Evolutionary conservation across 2,113 vertebrate genomes (phyloP).

Genomic region (Labrus mixtus): DNA sequence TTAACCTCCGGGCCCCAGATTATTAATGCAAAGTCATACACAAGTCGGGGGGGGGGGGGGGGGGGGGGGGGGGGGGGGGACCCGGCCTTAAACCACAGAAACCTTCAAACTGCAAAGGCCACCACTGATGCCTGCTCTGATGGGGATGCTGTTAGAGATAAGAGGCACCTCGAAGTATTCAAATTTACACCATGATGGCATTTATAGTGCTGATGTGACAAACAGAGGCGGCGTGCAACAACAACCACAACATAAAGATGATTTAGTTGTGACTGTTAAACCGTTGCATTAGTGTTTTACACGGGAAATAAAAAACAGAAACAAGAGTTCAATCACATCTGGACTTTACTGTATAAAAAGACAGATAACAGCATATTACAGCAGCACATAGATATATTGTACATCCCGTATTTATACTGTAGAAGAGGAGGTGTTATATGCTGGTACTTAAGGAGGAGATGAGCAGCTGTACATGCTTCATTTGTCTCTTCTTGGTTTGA

Average conservation of each 20-base stretch:
- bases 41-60: neutral
- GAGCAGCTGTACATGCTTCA: slow-evolving; percentile 42
- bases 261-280: slow-evolving; percentile 30
- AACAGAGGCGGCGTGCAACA: slow-evolving; percentile 41
- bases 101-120: slow-evolving; percentile 10
- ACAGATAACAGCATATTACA: slow-evolving; percentile 50
- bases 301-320: neutral
- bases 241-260: slow-evolving; percentile 47
- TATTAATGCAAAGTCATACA: slow-evolving; percentile 37
- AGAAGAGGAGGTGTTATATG: slow-evolving; percentile 38
- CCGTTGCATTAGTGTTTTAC: slow-evolving; percentile 6
- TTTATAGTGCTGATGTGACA: slow-evolving; percentile 53
- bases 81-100: slow-evolving; percentile 12
- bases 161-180: slow-evolving; percentile 32
- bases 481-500: slow-evolving; percentile 23
- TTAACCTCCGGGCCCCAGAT: slow-evolving; percentile 35
- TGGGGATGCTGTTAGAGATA: slow-evolving; percentile 29
- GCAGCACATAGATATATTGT: slow-evolving; percentile 44
- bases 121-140: neutral
- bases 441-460: slow-evolving; percentile 48
- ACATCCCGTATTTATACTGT: slow-evolving; percentile 50
- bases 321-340: slow-evolving; percentile 55
- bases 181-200: slow-evolving; percentile 34
- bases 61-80: slow-evolving; percentile 16
- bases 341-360: slow-evolving; percentile 76